Conservation (phyloP, 2,888 invertebrate species). For the Drosophila kanekoi region DNA sequence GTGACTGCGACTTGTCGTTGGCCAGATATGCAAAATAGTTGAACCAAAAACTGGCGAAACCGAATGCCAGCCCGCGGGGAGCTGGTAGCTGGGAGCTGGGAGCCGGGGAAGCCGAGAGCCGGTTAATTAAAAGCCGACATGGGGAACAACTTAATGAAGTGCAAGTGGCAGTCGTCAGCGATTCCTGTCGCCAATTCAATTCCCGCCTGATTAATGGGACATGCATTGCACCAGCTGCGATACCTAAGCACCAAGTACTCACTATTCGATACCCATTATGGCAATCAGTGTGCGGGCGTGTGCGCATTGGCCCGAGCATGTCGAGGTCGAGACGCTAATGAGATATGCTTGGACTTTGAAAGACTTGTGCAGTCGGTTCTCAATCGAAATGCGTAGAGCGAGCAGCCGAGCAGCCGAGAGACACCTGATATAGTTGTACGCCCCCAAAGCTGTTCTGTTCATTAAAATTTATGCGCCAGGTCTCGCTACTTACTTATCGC, state of each 20-base stretch:
- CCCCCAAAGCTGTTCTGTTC: conserved; percentile 12
- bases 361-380: conserved; percentile 1
- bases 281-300: conserved; percentile 28
- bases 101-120: conserved; percentile 7
- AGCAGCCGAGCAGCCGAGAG: conserved; percentile 33
- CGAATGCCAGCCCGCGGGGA: not conserved
- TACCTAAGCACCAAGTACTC: conserved; percentile 4
- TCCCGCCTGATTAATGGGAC: conserved; percentile 46
- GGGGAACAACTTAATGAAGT: conserved; percentile 48
- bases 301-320: conserved; percentile 14
- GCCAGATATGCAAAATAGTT: conserved; percentile 53
- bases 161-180: conserved; percentile 40
- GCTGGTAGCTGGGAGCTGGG: not conserved
- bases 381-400: conserved; percentile 10
- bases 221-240: conserved; percentile 12
- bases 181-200: conserved; percentile 51
- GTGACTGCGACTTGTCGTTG: conserved; percentile 49
- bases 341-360: conserved; percentile 10
- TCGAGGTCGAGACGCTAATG: conserved; percentile 39
- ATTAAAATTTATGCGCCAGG: conserved; percentile 14
- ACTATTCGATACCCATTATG: conserved; percentile 13
- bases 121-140: conserved; percentile 59
- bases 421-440: conserved; percentile 29
- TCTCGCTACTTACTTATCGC: conserved; percentile 29
- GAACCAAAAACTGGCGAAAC: conserved; percentile 17